These are phyloP conservation scores for Amaurobius ferox DNA, from an alignment of 2,888 invertebrate species.

Conservation along the genomic window DNA sequence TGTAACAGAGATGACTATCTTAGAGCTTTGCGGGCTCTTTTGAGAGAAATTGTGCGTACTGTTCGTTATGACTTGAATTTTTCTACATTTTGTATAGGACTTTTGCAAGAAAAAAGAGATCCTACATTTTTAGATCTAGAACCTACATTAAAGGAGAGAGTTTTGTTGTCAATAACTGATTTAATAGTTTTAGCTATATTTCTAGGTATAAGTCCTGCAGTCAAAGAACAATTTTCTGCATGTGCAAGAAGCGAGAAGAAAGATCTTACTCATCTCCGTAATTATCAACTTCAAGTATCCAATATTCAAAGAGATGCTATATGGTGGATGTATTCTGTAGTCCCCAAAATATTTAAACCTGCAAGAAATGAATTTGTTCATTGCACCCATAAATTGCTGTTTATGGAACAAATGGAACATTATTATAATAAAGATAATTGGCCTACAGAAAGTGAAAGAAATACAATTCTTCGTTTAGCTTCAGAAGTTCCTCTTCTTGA, in stretches of 20 bases:
- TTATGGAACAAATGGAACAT: conserved; percentile 82
- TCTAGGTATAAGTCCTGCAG: conserved; percentile 86
- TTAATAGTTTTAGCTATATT: conserved; percentile 90
- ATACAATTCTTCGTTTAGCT: conserved; percentile 84
- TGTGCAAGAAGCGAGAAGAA: conserved; percentile 77
- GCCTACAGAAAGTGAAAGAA: conserved; percentile 93
- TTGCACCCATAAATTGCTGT: conserved; percentile 78
- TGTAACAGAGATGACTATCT: conserved; percentile 93
- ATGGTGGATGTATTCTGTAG: conserved; percentile 91
- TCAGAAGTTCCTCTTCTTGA: conserved; percentile 92
- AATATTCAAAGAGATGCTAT: conserved; percentile 90
- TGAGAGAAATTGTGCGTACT: conserved; percentile 92
- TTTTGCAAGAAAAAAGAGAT: conserved; percentile 81
- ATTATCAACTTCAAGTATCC: conserved; percentile 79
- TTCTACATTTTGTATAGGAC: conserved; percentile 86
- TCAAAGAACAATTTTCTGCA: conserved; percentile 82
- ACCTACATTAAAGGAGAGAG: conserved; percentile 82
- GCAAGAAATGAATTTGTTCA: conserved; percentile 85
- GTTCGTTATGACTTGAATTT: conserved; percentile 89
- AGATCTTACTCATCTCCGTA: conserved; percentile 77
- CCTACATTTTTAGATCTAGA: conserved; percentile 77
- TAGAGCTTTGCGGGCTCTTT: conserved; percentile 88
- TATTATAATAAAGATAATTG: conserved; percentile 83
- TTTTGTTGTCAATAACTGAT: conserved; percentile 89
- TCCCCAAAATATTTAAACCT: conserved; percentile 85